Base-by-base conservation (phyloP, 1,140 invertebrate species). In the Pachypsylla venusta region DNA sequence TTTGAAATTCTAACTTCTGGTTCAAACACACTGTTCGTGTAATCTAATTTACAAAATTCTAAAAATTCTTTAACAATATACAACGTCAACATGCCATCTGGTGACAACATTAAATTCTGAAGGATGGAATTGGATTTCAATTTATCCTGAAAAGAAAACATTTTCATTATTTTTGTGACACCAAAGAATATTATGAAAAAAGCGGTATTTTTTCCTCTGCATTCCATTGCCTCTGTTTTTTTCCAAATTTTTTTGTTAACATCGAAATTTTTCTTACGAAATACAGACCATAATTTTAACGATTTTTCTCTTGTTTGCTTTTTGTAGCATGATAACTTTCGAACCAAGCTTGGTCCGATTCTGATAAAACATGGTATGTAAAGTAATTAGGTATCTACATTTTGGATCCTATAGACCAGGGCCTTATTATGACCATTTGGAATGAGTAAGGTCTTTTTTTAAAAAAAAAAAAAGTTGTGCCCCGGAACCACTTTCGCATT, bases 21-120 rank as follows among this genome's bases (percentile, higher is more conserved):
- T 67, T 85, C 81, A 70, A 81, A 85, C 7, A 85, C 82, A 58
- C 79, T 78, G 64, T 79, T 70, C 55, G 82, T 83, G 64, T 79
- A 84, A 63, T 83, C 76, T 30, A 86, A 71, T 62, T 80, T 76
- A 71, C 83, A 85, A 70, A 76, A 84, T 69, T 84, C 79, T 58
- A 86, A 69, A 70, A 85, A 85, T 69, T 86, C 83, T 65, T 77
- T 73, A 53, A 86, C 79, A 61, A 86, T 70, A 61, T 74, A 79
- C 70, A 81, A 77, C 65, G 79, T 73, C 63, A 80, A 63, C 66
- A 74, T 71, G 63, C 83, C 82, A 75, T 84, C 78, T 54, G 75
- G 68, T 63, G 77, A 79, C 60, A 71, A 71, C 59, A 84, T 65
- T 70, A 79, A 81, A 59, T 79, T 75, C 69, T 79, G 78, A 56